Base-by-base conservation (phyloP, 2,113 vertebrate genomes). In the Elanoides forficatus region DNA sequence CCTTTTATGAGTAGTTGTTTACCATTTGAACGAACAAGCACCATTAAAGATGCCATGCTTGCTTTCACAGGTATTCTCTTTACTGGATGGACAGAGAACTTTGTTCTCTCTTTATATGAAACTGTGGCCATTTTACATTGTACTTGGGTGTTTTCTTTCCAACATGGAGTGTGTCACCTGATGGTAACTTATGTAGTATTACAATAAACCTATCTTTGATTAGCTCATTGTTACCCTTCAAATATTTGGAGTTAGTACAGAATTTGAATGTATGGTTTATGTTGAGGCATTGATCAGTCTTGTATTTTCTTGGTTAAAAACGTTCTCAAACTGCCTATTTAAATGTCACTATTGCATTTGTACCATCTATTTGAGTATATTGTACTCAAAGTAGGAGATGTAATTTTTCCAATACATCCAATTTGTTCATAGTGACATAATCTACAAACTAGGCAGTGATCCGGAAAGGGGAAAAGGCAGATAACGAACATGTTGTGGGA, bases 1-100 rank as follows among this genome's bases (percentile, higher is more conserved):
- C 56, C 34, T 85, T 96, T 94, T 82, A 29, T 75, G 66, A 92
- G 63, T 83, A 48, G 68, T 92, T 81, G 48, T 91, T 96, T 91
- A 73, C 67, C 50, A 9, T 83, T 55, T 81, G 63, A 88, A 84
- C 20, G 13, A 74, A 47, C n/a, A 62, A 94, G 45, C 65, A 68
- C 66, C 9, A 2, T 87, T 91, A 73, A 87, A 93, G 48, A 80
- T 91, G 40, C 26, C 20, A 21, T 75, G 42, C 23, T 79, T 81
- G 36, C 70, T 58, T 87, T 95, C 66, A 70, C 73, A 85, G 40
- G 11, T 92, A 79, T 34, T 45, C 25, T 89, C 7, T 78, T 88
- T 84, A 55, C 68, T 85, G 67, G 9, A 32, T 34, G 86, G 42
- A 72, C 48, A 63, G 52, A 62, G 38, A 58, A 48, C 40, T 89